Evolutionary conservation across 2,888 invertebrate genomes (phyloP).

Genomic region (Acanthosepion lycidas): DNA sequence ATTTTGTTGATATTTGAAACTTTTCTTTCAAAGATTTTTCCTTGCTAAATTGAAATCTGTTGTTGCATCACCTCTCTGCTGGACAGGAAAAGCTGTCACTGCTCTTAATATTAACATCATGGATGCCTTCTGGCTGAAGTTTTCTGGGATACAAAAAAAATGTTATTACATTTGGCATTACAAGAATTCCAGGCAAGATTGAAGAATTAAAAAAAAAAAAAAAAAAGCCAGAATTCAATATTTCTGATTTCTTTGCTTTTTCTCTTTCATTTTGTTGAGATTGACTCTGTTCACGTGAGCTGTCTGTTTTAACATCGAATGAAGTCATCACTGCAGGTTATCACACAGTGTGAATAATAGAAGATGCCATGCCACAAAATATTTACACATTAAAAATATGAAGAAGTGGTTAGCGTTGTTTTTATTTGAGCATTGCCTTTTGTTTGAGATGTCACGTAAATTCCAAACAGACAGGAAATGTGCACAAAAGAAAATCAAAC

Average conservation of each 20-base stretch:
- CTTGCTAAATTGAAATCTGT: not conserved
- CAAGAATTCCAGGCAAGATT: not conserved
- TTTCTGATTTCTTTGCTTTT: not conserved
- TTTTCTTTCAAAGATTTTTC: too few species aligned
- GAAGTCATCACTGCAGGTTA: not conserved
- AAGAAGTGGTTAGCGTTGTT: not conserved
- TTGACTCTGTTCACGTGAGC: not conserved
- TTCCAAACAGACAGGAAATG: not conserved
- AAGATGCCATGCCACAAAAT: not conserved
- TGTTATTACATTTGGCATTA: not conserved
- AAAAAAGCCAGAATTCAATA: not conserved
- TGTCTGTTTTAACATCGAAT: not conserved
- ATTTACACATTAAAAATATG: not conserved
- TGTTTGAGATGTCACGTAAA: conserved; percentile 9
- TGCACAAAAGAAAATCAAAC: not conserved
- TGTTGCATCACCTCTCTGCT: not conserved
- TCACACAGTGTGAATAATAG: not conserved
- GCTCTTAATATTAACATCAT: not conserved
- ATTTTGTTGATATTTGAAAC: too few species aligned
- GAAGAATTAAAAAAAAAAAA: not conserved
- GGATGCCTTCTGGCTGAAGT: not conserved
- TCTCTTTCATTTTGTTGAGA: not conserved
- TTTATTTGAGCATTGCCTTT: not conserved
- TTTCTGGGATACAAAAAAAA: not conserved
- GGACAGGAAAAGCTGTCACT: not conserved